These are phyloP conservation scores for Danio choprae DNA, from an alignment of 2,797 vertebrate genomes.

Conservation along the genomic window DNA sequence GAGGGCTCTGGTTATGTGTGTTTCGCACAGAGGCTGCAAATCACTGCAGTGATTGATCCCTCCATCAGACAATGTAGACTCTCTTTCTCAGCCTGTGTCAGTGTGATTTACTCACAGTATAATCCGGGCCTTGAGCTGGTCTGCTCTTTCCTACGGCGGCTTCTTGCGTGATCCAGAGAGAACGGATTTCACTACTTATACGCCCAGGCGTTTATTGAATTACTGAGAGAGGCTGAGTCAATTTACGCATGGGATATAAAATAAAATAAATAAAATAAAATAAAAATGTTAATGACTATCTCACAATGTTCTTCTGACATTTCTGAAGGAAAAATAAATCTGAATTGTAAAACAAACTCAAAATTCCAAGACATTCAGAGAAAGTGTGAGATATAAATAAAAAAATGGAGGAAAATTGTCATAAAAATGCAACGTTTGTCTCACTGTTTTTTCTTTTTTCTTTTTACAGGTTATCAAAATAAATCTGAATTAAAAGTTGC, in stretches of 20 bases:
- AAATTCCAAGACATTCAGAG: too few species aligned
- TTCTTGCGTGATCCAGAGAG: conserved; percentile 21
- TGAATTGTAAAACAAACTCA: too few species aligned
- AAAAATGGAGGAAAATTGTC: too few species aligned
- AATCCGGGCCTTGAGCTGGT: conserved; percentile 38
- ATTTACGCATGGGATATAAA: not conserved
- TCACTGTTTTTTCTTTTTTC: too few species aligned
- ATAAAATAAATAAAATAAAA: too few species aligned
- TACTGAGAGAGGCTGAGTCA: conserved; percentile 20
- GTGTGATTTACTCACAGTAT: conserved; percentile 51
- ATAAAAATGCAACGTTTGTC: too few species aligned
- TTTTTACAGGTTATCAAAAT: too few species aligned
- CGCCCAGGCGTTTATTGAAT: conserved; percentile 43
- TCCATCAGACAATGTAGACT: conserved; percentile 39
- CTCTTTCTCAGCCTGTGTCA: conserved; percentile 45
- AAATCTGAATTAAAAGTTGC: too few species aligned
- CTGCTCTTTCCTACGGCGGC: conserved; percentile 24
- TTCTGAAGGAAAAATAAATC: too few species aligned
- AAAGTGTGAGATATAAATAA: too few species aligned
- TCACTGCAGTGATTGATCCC: conserved; percentile 52
- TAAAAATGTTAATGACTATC: too few species aligned
- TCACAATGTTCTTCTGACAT: too few species aligned
- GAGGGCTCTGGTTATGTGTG: conserved; percentile 39
- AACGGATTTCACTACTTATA: conserved; percentile 32
- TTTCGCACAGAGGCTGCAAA: conserved; percentile 38